These are phyloP conservation scores for Maccullochella peelii DNA, from an alignment of 2,113 vertebrate species.

Conservation along the genomic window DNA sequence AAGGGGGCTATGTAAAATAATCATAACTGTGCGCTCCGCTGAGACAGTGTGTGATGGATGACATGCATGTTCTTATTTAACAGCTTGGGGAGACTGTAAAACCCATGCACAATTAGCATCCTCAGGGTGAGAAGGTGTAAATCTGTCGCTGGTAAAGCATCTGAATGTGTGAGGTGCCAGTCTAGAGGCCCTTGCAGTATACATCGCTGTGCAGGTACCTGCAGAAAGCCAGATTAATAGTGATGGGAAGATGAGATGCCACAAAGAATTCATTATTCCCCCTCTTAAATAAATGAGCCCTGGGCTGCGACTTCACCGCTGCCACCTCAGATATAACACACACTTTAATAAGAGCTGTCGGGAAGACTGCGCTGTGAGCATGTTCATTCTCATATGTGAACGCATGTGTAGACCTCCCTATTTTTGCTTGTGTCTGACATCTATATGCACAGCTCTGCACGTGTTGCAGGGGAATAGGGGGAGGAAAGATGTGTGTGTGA, in stretches of 20 bases:
- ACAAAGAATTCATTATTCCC: conserved; percentile 78
- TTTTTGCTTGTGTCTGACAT: conserved; percentile 10
- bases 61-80: conserved; percentile 37
- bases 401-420: neutral
- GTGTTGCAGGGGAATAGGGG: neutral
- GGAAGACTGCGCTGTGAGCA: conserved; percentile 15
- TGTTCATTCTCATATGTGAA: neutral
- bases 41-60: conserved; percentile 12
- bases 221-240: conserved; percentile 69
- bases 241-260: conserved; percentile 77
- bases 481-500: conserved; percentile 12
- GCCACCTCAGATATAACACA: conserved; percentile 61
- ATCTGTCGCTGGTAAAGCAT: conserved; percentile 10
- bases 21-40: neutral
- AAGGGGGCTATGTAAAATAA: conserved; percentile 12
- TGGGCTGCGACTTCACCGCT: conserved; percentile 64
- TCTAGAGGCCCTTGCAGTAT: conserved; percentile 15
- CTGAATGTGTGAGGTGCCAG: conserved; percentile 13
- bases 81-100: conserved; percentile 19
- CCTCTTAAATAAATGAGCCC: conserved; percentile 78
- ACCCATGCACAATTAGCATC: conserved; percentile 48
- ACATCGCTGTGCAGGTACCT: conserved; percentile 53
- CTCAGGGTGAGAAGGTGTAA: conserved; percentile 24
- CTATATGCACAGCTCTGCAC: neutral
- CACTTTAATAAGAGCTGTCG: conserved; percentile 66